Base-by-base conservation (phyloP, 2,113 vertebrate species). In the Oryzias woworae region DNA sequence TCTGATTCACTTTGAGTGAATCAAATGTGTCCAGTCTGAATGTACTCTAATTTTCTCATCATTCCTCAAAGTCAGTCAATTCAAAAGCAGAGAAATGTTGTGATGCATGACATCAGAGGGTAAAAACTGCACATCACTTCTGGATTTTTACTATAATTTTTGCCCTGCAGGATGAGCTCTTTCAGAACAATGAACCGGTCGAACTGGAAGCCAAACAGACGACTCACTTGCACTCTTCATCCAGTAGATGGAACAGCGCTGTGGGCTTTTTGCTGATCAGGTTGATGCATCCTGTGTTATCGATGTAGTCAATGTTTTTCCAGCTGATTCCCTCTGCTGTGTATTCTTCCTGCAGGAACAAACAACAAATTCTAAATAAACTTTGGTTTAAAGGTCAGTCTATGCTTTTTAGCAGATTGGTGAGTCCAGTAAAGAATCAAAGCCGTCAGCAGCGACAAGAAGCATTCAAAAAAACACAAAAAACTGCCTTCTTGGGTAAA, bases 221-320 rank as follows among this genome's bases (percentile, higher is more conserved):
- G 16, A 94, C 97, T 94, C 85, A 99, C 97, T 99, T 99, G 96
- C 95, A 96, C 86, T 99, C 97, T 69, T 99, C 97, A 64, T 99
- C 97, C 90, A 98, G 93, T 65, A 99, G 94, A 82, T 98, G 95
- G 90, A 99, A 94, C 67, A 99, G 88, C 8, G 95, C 97, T 0
- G 97, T 99, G 57, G 97, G 97, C 84, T 98, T 99, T 92, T 95
- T 99, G 82, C 97, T 98, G 93, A 98, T 98, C 78, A 99, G 94
- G 87, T 89, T 95, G 85, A 99, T 98, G 88, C 97, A 99, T 80
- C 94, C 91, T 0, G 94, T 95, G 75, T 99, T 99, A 92, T 99
- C 96, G 15, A 96, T 97, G 84, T 98, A 99, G 88, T 98, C 95
- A 0, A 99, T 99, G 87, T 96, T 98, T 72, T 93, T 92, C 97